These are phyloP conservation scores for Tursiops truncatus DNA, from an alignment of 2,113 vertebrate genomes.

Conservation along the genomic window DNA sequence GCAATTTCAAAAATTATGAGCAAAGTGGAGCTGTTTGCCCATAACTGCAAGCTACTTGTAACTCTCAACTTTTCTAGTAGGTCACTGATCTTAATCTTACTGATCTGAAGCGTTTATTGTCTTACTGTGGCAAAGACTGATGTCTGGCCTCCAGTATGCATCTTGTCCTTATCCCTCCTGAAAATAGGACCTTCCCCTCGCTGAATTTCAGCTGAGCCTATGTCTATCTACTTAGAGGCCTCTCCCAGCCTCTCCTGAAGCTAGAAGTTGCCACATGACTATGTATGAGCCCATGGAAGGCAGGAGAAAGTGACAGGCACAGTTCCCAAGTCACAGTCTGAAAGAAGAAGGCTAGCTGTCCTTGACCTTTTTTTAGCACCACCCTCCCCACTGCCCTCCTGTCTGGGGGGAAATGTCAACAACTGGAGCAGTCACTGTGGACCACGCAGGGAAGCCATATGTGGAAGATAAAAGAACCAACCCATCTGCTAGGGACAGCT, in stretches of 20 bases:
- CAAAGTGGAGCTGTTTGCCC: background rate
- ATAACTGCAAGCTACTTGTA: background rate
- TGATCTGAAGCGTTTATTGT: background rate
- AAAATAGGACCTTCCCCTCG: background rate
- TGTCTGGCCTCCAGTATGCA: background rate
- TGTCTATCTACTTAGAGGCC: background rate
- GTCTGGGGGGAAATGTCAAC: background rate
- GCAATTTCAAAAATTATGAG: slow-evolving; percentile 28
- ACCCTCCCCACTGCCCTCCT: background rate
- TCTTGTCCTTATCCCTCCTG: background rate
- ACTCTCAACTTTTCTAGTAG: background rate
- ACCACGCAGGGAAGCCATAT: background rate
- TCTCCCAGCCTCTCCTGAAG: background rate
- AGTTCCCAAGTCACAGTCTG: background rate
- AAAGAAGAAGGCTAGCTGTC: background rate
- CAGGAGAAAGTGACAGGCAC: background rate
- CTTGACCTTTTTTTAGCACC: background rate
- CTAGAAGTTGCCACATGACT: background rate
- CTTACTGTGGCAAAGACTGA: background rate
- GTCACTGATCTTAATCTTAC: background rate
- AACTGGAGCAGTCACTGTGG: background rate
- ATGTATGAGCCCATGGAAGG: background rate
- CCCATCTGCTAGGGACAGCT: background rate
- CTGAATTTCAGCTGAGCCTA: background rate
- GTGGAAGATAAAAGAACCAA: background rate